Evolutionary conservation across 2,797 vertebrate genomes (phyloP).

Genomic region (Echiichthys vipera): DNA sequence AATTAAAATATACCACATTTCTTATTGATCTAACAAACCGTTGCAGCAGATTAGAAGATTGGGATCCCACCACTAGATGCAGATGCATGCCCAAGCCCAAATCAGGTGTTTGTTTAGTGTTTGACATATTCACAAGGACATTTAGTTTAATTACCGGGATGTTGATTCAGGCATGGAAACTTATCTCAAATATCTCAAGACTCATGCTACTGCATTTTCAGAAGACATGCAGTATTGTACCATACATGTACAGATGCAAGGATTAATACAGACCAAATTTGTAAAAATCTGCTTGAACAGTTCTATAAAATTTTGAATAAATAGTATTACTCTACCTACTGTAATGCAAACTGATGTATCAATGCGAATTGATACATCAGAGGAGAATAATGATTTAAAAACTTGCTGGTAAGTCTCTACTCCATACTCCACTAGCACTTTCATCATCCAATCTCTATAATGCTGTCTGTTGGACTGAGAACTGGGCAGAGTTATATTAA

Average conservation of each 20-base stretch:
- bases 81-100: slow-evolving; percentile 27
- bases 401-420: slow-evolving; percentile 61
- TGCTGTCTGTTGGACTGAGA: slow-evolving; percentile 68
- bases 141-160: neutral
- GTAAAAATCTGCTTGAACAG: slow-evolving; percentile 18
- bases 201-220: neutral
- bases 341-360: too few relatives aligned
- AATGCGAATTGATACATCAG: slow-evolving; percentile 69
- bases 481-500: slow-evolving; percentile 70
- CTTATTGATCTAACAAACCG: slow-evolving; percentile 37
- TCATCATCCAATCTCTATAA: slow-evolving; percentile 64
- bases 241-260: slow-evolving; percentile 22
- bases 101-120: slow-evolving; percentile 20
- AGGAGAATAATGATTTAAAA: slow-evolving; percentile 57
- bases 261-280: slow-evolving; percentile 30
- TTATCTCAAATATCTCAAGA: slow-evolving; percentile 16
- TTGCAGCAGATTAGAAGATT: slow-evolving; percentile 31
- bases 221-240: slow-evolving; percentile 6
- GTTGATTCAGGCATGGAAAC: slow-evolving; percentile 26
- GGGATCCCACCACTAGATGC: slow-evolving; percentile 14
- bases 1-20: slow-evolving; percentile 55
- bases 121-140: slow-evolving; percentile 26
- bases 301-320: slow-evolving; percentile 23
- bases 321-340: slow-evolving; percentile 40
- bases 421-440: slow-evolving; percentile 39